Evolutionary conservation across 2,797 vertebrate genomes (phyloP).

Genomic region (Rhodeus uyekii): DNA sequence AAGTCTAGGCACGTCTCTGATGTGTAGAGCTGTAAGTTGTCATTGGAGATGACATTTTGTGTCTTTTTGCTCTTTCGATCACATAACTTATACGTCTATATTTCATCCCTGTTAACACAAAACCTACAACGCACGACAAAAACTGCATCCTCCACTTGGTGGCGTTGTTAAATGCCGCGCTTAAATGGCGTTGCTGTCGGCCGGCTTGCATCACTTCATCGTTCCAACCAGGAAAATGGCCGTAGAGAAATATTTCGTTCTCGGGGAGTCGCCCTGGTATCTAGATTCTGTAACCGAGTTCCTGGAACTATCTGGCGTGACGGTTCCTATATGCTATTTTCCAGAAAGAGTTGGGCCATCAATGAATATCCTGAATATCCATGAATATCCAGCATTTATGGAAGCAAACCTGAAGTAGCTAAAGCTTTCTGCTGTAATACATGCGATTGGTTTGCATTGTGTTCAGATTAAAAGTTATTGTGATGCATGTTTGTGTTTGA

Average conservation of each 20-base stretch:
- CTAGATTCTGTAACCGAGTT: not conserved
- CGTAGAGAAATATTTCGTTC: not conserved
- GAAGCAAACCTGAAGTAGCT: not conserved
- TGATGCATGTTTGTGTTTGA: not conserved
- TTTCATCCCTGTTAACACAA: not conserved
- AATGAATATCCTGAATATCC: not conserved
- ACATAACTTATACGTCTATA: not conserved
- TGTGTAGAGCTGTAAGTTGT: too few relatives aligned
- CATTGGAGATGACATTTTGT: not conserved
- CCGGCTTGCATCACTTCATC: not conserved
- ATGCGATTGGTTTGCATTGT: not conserved
- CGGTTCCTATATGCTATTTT: not conserved
- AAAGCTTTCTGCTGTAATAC: not conserved
- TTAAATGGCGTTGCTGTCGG: not conserved
- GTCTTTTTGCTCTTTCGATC: not conserved
- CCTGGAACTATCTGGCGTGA: not conserved
- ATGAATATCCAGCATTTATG: not conserved
- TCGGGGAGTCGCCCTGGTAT: not conserved
- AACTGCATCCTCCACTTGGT: not conserved
- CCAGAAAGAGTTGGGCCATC: not conserved
- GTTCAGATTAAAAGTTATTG: not conserved
- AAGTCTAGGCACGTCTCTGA: not conserved
- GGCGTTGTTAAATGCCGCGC: not conserved
- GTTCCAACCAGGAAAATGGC: not conserved
- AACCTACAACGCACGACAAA: not conserved